Evolutionary conservation across 2,113 vertebrate species (phyloP), one percentile per base, ranked within the genome.

Genomic region (Scomber japonicus): DNA sequence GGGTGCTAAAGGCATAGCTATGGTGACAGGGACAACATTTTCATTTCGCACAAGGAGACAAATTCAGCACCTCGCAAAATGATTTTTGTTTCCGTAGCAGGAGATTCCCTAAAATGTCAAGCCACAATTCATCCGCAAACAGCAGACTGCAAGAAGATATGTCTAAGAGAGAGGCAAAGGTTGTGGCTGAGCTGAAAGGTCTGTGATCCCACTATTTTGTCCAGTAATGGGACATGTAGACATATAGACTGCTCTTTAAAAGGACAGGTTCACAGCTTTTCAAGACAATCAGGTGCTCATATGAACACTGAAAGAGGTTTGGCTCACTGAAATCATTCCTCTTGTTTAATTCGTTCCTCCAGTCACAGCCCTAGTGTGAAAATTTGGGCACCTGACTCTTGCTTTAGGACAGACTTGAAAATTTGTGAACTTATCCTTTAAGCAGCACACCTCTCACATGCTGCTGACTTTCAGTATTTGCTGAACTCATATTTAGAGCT

Each of bases 21-120:
- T n/a, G 63, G 70, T 81, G 83, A 83, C 85, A 83, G 73, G 57
- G 70, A 80, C 82, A 77, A 83, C 63, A 78, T 83, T 87, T 87
- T 69, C 61, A 82, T 67, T 82, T 82, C 15, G 44, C 63, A 73
- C 61, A 54, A 66, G 63, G 73, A 71, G 81, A 83, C 30, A 65
- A 76, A 82, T 80, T 45, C 74, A 53, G 15, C 71, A 30, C 49
- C 73, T 64, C 48, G 59, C 15, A 31, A 71, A 77, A 60, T 40
- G 24, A 65, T 78, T 80, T 27, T 69, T 2, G 60, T 71, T 87
- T 69, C 68, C 68, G 61, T 31, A 61, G 63, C 46, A 10, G 59
- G 45, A 27, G 24, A 76, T 44, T 82, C 56, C 35, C 21, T 40
- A 69, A 82, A 84, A 74, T 73, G 72, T 82, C 71, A 64, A 19